Evolutionary conservation across 1,140 invertebrate species (phyloP), one percentile per base, ranked within the genome.

Genomic region (Euwallacea fornicatus): DNA sequence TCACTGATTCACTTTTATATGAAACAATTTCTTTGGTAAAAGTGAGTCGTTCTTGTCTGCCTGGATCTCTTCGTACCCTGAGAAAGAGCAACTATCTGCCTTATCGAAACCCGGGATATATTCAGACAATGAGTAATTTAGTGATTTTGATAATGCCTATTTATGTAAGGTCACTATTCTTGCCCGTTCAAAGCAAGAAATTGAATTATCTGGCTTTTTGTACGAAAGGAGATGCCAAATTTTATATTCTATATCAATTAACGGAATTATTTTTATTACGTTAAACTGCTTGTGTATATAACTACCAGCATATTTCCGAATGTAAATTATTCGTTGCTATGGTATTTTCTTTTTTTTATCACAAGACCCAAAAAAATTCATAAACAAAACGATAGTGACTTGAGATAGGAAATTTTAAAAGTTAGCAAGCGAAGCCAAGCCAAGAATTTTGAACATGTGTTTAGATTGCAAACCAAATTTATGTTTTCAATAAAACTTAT

Each of bases 1-100:
- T 65, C 7, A 65, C 55, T 15, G 63, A 60, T 47, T 2, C 63
- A 8, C 50, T 43, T 65, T 65, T 2, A 56, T 56, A 56, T 56
- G 54, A 7, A 16, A 56, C 8, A 61, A 61, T 9, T 61, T 61
- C 43, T 61, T 7, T 15, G 16, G 59, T 21, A 61, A 61, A 13
- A 13, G 46, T 50, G 13, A 50, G 46, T 50, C 1, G 46, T 50
- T 50, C 46, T 50, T 50, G 1, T 6, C 46, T 50, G 9, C 6
- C 46, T 50, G 1, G 6, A 13, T 2, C 46, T 6, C 46, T 50
- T 6, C 9, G 6, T 2, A 50, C 46, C 46, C 6, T 50, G 46
- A 6, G 2, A 6, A 10, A 50, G 6, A 6, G 9, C 13, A 2
- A 50, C 46, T 11, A 50, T 50, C 9, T 6, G 46, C 9, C 9